phyloP scores from a whole-genome alignment of 2,797 vertebrate species.

The Selene dorsalis region DNA sequence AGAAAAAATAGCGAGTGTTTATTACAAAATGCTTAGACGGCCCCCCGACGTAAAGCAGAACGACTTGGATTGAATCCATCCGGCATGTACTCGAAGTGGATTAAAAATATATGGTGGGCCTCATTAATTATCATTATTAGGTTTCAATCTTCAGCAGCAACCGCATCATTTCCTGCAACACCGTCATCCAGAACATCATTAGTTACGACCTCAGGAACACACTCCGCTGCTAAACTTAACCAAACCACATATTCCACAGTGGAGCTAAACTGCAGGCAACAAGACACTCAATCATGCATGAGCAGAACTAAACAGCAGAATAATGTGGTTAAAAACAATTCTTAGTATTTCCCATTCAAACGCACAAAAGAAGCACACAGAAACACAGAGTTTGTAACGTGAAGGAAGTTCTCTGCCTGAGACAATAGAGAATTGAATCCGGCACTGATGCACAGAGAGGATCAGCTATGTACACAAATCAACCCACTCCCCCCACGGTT shows the following conservation, averaged over 20 bases:
- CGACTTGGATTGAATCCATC: conserved; percentile 17
- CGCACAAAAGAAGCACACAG: conserved; percentile 1
- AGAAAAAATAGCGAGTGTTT: neutral
- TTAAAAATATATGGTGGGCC: conserved; percentile 6
- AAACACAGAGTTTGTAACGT: conserved; percentile 2
- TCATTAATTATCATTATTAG: conserved; percentile 23
- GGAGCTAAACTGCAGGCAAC: conserved; percentile 41
- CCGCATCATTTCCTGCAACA: conserved; percentile 45
- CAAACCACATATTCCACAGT: conserved; percentile 45
- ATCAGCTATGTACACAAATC: conserved; percentile 56
- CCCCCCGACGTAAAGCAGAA: conserved; percentile 29
- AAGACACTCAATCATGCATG: conserved; percentile 46
- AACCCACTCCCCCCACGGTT: conserved; percentile 28
- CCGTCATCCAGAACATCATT: conserved; percentile 38
- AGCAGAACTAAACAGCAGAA: conserved; percentile 29
- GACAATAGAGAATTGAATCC: conserved; percentile 17
- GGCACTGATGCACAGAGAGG: conserved; percentile 36
- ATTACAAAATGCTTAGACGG: conserved; percentile 35
- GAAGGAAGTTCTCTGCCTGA: conserved; percentile 27
- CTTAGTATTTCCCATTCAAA: conserved; percentile 30
- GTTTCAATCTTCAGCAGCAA: conserved; percentile 25
- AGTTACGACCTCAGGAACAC: conserved; percentile 42
- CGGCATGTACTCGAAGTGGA: conserved; percentile 8
- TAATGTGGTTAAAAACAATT: conserved; percentile 41
- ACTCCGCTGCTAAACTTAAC: conserved; percentile 35